Percentiles rank a stretch among this genome's conserved stretches.
Evolutionary conservation across 1,140 invertebrate genomes (phyloP).

Genomic region (Drosophila pandora): DNA sequence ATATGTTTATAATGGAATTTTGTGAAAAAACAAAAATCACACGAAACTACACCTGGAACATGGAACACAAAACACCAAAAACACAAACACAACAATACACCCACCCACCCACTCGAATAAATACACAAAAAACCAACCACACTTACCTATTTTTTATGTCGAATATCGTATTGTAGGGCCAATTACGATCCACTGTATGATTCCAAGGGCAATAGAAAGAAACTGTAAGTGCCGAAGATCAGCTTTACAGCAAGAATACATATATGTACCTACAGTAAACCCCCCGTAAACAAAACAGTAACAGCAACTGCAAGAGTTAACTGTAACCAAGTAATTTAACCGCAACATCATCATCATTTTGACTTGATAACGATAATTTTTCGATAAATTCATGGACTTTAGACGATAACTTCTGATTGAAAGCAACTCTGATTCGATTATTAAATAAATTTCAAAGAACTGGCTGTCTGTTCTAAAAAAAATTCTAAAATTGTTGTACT

Average conservation of each 20-base stretch:
- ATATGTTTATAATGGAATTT: constrained; percentile 1
- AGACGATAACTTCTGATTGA: neutral
- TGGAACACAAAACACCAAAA: constrained; percentile 6
- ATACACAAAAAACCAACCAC: constrained; percentile 26
- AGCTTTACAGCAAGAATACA: constrained; percentile 1
- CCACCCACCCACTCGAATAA: constrained; percentile 7
- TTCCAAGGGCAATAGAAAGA: constrained; percentile 83
- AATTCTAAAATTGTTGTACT: too few species aligned
- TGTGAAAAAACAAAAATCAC: constrained; percentile 14
- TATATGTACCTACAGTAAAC: constrained; percentile 29
- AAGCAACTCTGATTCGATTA: too few species aligned
- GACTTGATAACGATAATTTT: neutral
- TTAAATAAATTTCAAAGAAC: too few species aligned
- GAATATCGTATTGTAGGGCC: constrained; percentile 61
- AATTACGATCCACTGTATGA: constrained; percentile 83
- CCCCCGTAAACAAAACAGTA: constrained; percentile 35
- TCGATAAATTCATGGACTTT: too few species aligned
- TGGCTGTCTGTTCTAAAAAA: too few species aligned
- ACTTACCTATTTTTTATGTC: constrained; percentile 23
- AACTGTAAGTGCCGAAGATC: constrained; percentile 68
- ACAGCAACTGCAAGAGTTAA: constrained; percentile 26
- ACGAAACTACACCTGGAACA: constrained; percentile 7
- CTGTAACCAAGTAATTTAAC: constrained; percentile 3
- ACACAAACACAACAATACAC: constrained; percentile 29
- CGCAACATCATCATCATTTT: neutral